These are phyloP conservation scores for Lordiphosa clarofinis DNA, from an alignment of 1,140 invertebrate genomes.

Conservation along the genomic window DNA sequence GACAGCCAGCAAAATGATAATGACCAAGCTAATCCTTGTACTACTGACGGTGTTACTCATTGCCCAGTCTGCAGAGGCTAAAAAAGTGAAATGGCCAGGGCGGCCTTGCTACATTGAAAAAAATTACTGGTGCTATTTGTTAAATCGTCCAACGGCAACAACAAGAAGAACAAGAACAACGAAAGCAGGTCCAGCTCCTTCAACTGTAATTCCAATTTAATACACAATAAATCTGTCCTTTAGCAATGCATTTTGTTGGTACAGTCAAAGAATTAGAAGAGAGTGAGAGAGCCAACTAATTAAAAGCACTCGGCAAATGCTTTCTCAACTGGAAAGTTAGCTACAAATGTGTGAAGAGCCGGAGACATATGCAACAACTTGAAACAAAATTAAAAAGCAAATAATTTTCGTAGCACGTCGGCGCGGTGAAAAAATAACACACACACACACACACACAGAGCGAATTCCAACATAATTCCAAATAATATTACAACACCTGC, in stretches of 20 bases:
- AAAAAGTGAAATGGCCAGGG: too few relatives aligned
- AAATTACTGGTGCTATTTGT: too few relatives aligned
- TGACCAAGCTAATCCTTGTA: too few relatives aligned
- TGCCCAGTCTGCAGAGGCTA: too few relatives aligned
- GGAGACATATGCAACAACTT: constrained; percentile 72
- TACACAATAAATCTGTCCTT: not conserved
- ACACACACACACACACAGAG: constrained; percentile 20
- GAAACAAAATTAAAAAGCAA: constrained; percentile 77
- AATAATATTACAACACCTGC: constrained; percentile 77
- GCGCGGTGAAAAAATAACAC: constrained; percentile 37
- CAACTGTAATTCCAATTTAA: too few relatives aligned
- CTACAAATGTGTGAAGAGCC: constrained; percentile 51
- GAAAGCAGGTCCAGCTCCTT: too few relatives aligned
- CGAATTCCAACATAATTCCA: constrained; percentile 69
- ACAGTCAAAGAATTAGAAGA: constrained; percentile 4
- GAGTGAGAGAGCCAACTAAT: constrained; percentile 48
- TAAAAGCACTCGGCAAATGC: constrained; percentile 74
- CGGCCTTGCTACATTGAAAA: too few relatives aligned
- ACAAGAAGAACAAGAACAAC: too few relatives aligned
- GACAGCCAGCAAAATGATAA: too few relatives aligned
- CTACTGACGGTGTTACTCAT: too few relatives aligned
- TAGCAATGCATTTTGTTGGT: constrained; percentile 1
- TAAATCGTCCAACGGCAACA: too few relatives aligned
- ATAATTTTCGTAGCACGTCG: constrained; percentile 67
- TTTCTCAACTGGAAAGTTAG: constrained; percentile 77